Base-by-base conservation (phyloP, 2,113 vertebrate species). In the Odontophorus gujanensis region DNA sequence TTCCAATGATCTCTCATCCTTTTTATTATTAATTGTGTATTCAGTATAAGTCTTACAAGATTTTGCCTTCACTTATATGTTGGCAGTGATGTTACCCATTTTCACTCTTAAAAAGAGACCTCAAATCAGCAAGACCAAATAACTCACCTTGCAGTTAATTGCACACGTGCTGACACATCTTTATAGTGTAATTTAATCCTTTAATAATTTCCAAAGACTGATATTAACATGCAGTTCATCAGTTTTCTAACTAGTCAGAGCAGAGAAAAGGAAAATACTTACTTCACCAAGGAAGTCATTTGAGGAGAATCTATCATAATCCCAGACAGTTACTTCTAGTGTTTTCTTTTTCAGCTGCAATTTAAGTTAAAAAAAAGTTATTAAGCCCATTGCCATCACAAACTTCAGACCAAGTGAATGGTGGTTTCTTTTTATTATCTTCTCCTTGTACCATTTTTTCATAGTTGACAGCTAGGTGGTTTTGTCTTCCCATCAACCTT, bases 261-360 rank as follows among this genome's bases (percentile, higher is more conserved):
- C 38, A 67, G 40, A 76, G 42, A 72, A 28, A 34, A 87, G 21
- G 32, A 36, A 82, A 18, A 72, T 69, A 96, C 99, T 99, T 94
- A 99, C 99, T 98, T 99, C 99, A 96, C 99, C 99, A 13, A 99
- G 98, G 91, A 99, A 99, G 94, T 99, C 99, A 93, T 99, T 99
- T 30, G 99, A 99, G 73, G 99, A 99, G 88, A 99, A 99, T 98
- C 98, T 98, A 95, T 99, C 99, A 90, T 99, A 99, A 97, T 99
- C 99, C 99, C 99, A 99, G 94, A 99, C 99, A 57, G 99, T 99
- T 93, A 99, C 99, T 96, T 99, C 99, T 95, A 99, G 96, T 3
- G 99, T 99, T 98, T 99, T 99, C 97, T 99, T 99, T 98, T 99
- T 99, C 80, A 99, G 97, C 99, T 99, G 93, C 4, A 97, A 91